Evolutionary conservation across 2,113 vertebrate species (phyloP).

Genomic region (Platycercus adscitus): DNA sequence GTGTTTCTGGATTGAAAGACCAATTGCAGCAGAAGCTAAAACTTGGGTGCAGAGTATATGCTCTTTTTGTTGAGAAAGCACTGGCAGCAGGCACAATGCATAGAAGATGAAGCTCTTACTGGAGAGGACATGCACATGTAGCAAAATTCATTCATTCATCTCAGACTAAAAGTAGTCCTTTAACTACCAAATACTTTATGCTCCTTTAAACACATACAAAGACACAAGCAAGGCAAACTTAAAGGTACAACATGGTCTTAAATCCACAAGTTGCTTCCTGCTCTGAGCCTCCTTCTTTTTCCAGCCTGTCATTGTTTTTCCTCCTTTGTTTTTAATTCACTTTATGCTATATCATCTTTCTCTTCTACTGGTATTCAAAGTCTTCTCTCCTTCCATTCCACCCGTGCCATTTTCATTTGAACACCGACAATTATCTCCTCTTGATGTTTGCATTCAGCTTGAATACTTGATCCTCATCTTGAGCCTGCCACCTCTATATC

Average conservation of each 20-base stretch:
- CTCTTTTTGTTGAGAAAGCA: not conserved
- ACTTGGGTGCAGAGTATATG: no score
- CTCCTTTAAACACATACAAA: not conserved
- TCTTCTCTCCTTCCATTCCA: not conserved
- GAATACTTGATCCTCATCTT: not conserved
- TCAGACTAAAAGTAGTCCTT: not conserved
- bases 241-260: not conserved
- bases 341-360: not conserved
- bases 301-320: not conserved
- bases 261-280: not conserved
- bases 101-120: not conserved
- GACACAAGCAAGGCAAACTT: not conserved
- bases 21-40: not conserved
- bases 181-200: not conserved
- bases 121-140: not conserved
- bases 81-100: not conserved
- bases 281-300: not conserved
- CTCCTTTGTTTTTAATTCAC: not conserved
- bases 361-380: not conserved
- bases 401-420: not conserved
- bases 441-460: not conserved
- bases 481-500: not conserved
- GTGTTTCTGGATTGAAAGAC: not conserved
- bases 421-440: not conserved
- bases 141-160: not conserved